A percentile compares a stretch with the other conserved stretches of the same genome.
Evolutionary conservation across 2,797 vertebrate species (phyloP).

Genomic region (Basileuterus tristriatus): DNA sequence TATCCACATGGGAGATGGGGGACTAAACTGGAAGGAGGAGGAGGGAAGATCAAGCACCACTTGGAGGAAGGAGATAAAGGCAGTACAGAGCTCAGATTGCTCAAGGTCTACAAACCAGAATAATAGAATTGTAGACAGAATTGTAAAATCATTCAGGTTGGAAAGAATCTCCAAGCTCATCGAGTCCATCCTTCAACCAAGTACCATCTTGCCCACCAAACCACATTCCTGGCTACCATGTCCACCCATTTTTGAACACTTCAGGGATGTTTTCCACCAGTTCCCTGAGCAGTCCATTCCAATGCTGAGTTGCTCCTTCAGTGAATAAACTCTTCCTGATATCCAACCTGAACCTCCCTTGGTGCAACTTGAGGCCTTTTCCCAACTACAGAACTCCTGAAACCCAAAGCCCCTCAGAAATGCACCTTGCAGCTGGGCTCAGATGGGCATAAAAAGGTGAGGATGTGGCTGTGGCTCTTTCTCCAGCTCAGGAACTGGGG

Average conservation of each 20-base stretch:
- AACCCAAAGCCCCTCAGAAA: neutral
- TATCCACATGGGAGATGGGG: neutral
- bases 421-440: neutral
- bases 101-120: neutral
- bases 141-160: neutral
- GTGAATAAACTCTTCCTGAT: neutral
- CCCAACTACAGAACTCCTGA: neutral
- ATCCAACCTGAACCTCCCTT: neutral
- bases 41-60: neutral
- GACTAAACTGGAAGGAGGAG: neutral
- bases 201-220: neutral
- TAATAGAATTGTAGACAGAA: accelerated
- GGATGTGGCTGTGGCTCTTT: neutral
- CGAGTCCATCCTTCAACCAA: neutral
- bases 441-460: neutral
- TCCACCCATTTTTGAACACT: neutral
- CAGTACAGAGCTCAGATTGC: neutral
- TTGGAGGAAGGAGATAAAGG: neutral
- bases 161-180: neutral
- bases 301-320: neutral
- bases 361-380: neutral
- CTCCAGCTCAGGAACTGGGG: neutral
- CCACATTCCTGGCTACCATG: neutral
- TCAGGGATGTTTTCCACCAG: neutral
- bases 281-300: neutral